These are phyloP conservation scores for Diuraphis noxia DNA, from an alignment of 1,140 invertebrate species.

Conservation along the genomic window DNA sequence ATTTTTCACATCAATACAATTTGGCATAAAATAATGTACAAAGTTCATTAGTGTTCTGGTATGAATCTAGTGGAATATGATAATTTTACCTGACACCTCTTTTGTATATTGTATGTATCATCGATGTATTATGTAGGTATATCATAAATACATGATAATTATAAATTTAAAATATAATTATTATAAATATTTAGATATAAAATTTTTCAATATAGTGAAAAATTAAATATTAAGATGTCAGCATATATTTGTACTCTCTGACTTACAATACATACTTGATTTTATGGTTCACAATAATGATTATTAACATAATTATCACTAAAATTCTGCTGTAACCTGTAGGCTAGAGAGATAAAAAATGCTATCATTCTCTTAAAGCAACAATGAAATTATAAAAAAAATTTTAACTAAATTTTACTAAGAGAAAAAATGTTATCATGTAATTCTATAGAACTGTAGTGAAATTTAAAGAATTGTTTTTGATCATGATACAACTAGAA, in stretches of 20 bases:
- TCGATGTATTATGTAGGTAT: no score
- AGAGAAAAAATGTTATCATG: constrained; percentile 55
- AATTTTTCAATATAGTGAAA: neutral
- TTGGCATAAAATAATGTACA: neutral
- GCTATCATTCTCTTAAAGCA: no score
- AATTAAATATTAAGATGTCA: neutral
- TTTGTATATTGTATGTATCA: neutral
- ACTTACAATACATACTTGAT: no score
- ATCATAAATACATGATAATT: neutral
- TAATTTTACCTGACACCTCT: neutral
- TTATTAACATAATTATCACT: no score
- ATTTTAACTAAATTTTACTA: neutral
- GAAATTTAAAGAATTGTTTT: constrained; percentile 41
- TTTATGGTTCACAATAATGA: no score
- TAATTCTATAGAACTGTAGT: constrained; percentile 39
- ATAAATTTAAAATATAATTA: neutral
- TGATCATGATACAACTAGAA: neutral
- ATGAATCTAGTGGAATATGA: neutral
- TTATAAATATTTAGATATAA: neutral
- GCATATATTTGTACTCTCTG: no score
- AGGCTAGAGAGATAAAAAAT: no score
- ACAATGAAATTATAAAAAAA: neutral
- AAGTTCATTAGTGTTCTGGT: neutral
- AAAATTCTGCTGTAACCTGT: no score
- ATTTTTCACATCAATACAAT: neutral